Evolutionary conservation across 2,113 vertebrate genomes (phyloP), one percentile per base, ranked within the genome.

Genomic region (Fregata magnificens): DNA sequence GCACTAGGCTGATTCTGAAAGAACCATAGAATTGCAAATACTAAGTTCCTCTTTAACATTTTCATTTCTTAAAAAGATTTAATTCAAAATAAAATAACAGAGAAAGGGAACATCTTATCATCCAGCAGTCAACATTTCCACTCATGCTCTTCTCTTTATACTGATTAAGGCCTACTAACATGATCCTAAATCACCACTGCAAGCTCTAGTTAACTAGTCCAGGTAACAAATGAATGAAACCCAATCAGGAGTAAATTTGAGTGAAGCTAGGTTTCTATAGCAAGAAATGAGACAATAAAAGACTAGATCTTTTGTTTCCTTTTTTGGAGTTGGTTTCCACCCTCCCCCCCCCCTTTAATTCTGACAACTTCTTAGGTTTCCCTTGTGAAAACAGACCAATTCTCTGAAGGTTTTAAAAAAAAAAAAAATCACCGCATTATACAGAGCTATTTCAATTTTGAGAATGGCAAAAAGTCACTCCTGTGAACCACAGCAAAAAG

Each of bases 1-100:
- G 38, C 25, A 94, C 10, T 86, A 66, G 28, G 5, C 7, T 73
- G 56, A 65, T 65, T 89, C 36, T 93, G 72, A 83, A 94, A 91
- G 56, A 97, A 93, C 10, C 9, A 4, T 36, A 90, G 59, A 88
- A 93, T 79, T 72, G n/a, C 28, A 85, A 95, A 82, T 92, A 77
- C 9, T 84, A 56, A 72, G 21, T 26, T 55, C 32, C 13, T 62
- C 14, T 32, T 52, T 19, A 32, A 93, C 22, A 72, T 82, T 90
- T 86, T 69, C 66, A 42, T 71, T 90, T 97, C 29, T 55, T 34
- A 59, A 94, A 71, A 73, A 55, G 6, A 69, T 40, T 94, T 94
- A 76, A 86, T 93, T 94, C 6, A 66, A 53, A 93, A 86, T 49
- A 82, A 97, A 96, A 84, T 80, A 88, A 56, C 29, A 61, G 49